Evolutionary conservation across 2,797 vertebrate species (phyloP).

Genomic region (Manis crassicaudata): DNA sequence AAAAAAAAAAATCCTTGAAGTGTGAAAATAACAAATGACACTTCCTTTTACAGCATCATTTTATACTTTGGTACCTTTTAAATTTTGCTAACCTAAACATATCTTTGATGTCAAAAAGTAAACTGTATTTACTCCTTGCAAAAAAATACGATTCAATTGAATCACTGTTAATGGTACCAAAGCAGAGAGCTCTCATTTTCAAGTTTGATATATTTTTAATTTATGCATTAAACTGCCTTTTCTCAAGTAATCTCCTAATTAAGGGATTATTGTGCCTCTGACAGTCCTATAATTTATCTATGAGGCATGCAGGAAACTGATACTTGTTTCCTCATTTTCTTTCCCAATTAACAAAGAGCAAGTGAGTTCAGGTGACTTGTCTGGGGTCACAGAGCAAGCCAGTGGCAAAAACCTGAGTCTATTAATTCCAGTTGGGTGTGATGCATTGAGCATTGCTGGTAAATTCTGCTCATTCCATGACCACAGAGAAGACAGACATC

Average conservation of each 20-base stretch:
- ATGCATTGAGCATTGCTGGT: not conserved
- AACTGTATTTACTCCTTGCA: not conserved
- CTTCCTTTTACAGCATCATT: not conserved
- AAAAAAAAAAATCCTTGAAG: not conserved
- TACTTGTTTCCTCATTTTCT: not conserved
- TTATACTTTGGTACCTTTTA: not conserved
- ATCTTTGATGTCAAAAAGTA: slow-evolving; percentile 36
- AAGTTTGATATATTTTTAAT: slow-evolving; percentile 10
- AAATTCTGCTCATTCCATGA: not conserved
- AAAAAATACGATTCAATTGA: not conserved
- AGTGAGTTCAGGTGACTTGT: slow-evolving; percentile 35
- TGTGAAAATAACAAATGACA: not conserved
- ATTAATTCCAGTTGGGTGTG: slow-evolving; percentile 20
- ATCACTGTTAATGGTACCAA: not conserved
- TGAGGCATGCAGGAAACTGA: slow-evolving; percentile 3
- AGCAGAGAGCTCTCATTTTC: not conserved
- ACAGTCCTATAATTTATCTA: not conserved
- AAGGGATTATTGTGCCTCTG: slow-evolving; percentile 19
- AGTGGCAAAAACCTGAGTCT: not conserved
- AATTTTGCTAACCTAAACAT: slow-evolving; percentile 26
- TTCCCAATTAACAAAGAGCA: slow-evolving; percentile 56
- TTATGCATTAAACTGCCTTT: not conserved
- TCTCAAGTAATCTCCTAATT: slow-evolving; percentile 25
- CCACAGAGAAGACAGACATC: slow-evolving; percentile 27
- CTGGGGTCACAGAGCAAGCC: slow-evolving; percentile 58